Evolutionary conservation across 2,797 vertebrate species (phyloP), one percentile per base, ranked within the genome.

Genomic region (Coreius guichenoti): DNA sequence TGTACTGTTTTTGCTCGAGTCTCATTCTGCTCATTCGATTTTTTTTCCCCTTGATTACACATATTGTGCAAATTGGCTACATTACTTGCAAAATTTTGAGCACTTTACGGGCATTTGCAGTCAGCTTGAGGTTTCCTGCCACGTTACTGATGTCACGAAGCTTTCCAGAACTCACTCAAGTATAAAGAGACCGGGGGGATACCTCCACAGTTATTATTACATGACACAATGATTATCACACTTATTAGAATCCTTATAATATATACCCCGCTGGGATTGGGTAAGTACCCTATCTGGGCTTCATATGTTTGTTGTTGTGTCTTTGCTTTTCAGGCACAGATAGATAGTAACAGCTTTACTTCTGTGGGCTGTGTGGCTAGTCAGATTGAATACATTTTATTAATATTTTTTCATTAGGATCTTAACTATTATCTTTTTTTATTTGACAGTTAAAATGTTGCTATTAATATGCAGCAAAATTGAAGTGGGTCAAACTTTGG

Each of bases 151-250:
- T 89, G 89, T 89, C 89, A 90, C 70, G 8, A 65, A 82, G 61
- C 73, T 77, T 89, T 89, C 81, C 88, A 90, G 61, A 89, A 82
- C 79, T 86, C 73, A 85, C 65, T 33, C n/a, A 82, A 73, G 77
- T 90, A 91, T 91, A 91, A 86, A 88, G 88, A 88, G 87, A 78
- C 86, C 29, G 79, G 77, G 82, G 81, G 78, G 85, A 82, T 81
- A 56, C 77, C 76, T 72, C 17, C 67, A 29, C 83, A 72, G 68
- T 69, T 87, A 58, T 74, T 87, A 58, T 69, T 75, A 77, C 61
- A 70, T 70, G 63, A 73, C 78, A 90, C 84, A 86, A 91, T 91
- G 90, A 88, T 88, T 72, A 63, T 77, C 82, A 84, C 75, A 56
- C 82, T 89, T 77, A 73, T 89, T 23, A 85, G 49, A 86, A 68